phyloP scores from a whole-genome alignment of 2,797 vertebrate species.

The Paguma larvata region DNA sequence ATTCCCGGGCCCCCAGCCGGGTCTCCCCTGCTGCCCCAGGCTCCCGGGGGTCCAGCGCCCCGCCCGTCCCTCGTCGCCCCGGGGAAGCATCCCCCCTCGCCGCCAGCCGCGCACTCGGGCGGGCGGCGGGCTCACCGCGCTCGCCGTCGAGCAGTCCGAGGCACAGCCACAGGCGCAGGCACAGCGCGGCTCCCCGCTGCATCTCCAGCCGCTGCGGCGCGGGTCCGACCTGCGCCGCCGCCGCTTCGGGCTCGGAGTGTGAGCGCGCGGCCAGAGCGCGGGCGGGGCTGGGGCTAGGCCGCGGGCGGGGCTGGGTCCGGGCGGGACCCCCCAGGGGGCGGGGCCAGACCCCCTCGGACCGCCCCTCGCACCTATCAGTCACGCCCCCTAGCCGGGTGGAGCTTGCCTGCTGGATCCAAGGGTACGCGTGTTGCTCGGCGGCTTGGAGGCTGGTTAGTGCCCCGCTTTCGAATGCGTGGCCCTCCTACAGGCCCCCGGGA shows the following conservation, averaged over 20 bases:
- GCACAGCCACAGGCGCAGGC: slow-evolving; percentile 73
- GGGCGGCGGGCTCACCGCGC: not conserved
- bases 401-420: not conserved
- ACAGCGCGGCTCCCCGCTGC: slow-evolving; percentile 56
- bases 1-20: not conserved
- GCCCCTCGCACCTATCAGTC: not conserved
- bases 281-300: not conserved
- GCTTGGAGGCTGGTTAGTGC: not conserved
- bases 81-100: accelerated
- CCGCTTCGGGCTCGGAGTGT: not conserved
- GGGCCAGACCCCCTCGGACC: not conserved
- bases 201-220: slow-evolving; percentile 73
- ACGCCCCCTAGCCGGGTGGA: not conserved
- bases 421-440: accelerated
- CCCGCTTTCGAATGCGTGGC: not conserved
- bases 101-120: not conserved
- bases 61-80: not conserved
- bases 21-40: not conserved
- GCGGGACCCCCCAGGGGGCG: not conserved
- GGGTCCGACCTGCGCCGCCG: not conserved
- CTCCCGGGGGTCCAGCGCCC: not conserved
- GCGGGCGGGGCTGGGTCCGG: not conserved
- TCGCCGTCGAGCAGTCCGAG: slow-evolving; percentile 70
- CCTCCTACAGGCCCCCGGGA: not conserved
- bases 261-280: not conserved